Evolutionary conservation across 2,797 vertebrate genomes (phyloP).

Genomic region (Falco concolor): DNA sequence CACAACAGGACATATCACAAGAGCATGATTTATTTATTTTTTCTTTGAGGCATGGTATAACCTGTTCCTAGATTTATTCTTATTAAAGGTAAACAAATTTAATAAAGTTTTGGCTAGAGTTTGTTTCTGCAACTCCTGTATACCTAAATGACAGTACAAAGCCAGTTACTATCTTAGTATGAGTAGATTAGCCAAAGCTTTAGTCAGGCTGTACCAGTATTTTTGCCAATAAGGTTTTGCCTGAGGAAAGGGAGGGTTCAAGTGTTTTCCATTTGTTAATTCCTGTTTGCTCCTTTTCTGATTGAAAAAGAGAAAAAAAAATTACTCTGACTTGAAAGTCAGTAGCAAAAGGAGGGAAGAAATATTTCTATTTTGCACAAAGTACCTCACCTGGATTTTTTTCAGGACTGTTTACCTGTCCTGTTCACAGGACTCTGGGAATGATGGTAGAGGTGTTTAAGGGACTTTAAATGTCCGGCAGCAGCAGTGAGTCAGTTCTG

Average conservation of each 20-base stretch:
- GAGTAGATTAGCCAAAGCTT: conserved; percentile 14
- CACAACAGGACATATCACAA: not conserved
- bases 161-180: not conserved
- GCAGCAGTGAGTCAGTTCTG: not conserved
- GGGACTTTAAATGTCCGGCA: not conserved
- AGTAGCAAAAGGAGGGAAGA: not conserved
- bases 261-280: not conserved
- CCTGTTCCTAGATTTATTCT: conserved; percentile 1
- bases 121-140: not conserved
- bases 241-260: conserved; percentile 23
- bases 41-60: not conserved
- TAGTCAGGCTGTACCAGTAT: not conserved
- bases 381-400: not conserved
- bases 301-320: not conserved
- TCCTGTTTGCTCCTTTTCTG: not conserved
- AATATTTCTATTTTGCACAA: not conserved
- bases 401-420: not conserved
- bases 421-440: not conserved
- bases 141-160: not conserved
- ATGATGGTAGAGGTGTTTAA: not conserved
- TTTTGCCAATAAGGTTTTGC: conserved; percentile 25
- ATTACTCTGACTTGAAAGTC: not conserved
- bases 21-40: not conserved
- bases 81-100: not conserved
- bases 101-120: not conserved